Base-by-base conservation (phyloP, 1,140 invertebrate species). In the Zaprionus vittiger region DNA sequence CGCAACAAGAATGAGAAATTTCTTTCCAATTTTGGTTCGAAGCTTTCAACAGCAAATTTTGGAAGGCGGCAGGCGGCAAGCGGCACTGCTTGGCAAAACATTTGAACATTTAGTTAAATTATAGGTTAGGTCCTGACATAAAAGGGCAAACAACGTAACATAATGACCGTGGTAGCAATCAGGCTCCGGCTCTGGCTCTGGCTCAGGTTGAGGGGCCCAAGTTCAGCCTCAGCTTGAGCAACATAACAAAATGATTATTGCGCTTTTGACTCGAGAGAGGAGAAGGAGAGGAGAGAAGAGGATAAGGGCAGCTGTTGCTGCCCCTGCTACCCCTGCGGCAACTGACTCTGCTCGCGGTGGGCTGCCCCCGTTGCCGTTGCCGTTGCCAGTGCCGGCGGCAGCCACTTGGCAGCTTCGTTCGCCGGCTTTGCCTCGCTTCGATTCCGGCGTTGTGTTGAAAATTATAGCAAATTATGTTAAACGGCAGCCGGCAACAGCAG, bases 401-500 rank as follows among this genome's bases (percentile, higher is more conserved):
- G 17, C 41, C 41, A n/a, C 41, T 17, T 47, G n/a, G 47, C 20
- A 47, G 15, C 41, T 73, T 73, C 73, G 54, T 22, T 62, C 14
- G 49, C 20, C 15, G 54, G 69, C 28, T 17, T 64, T n/a, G 55
- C 17, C 41, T 17, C 47, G 64, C 69, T 73, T 79, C 63, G 68
- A 63, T 71, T 72, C 52, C 38, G 62, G 69, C 77, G 77, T 89
- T 91, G 86, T 90, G 85, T 90, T 90, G 86, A 89, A 91, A 90
- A 90, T 86, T 90, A 91, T 86, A 90, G 80, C 86, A 91, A 91
- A 90, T 90, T 90, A 90, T 91, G 82, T 91, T 90, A 90, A 90
- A 90, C 85, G 85, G 86, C 79, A 91, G 31, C 31, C 31, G 2
- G 31, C 31, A 90, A 91, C 85, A 82, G 86, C 31, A 34, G 82